These are phyloP conservation scores for Scartelaos histophorus DNA, from an alignment of 2,113 vertebrate genomes.

Conservation along the genomic window DNA sequence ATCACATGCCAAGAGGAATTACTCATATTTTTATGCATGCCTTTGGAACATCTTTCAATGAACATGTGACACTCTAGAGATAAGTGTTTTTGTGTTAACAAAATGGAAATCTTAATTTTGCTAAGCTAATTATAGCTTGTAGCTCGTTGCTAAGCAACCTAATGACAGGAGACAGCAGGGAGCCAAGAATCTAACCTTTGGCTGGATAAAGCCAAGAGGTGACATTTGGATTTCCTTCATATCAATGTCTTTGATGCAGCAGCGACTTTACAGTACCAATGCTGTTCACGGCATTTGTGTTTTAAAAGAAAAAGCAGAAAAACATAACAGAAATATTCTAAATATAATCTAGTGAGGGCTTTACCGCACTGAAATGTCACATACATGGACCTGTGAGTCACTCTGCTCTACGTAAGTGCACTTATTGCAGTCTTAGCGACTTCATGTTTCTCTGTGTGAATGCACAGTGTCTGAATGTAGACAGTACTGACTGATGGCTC, in stretches of 20 bases:
- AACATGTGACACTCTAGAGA: constrained; percentile 72
- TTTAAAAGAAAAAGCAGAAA: constrained; percentile 12
- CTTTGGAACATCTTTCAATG: constrained; percentile 62
- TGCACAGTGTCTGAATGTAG: constrained; percentile 15
- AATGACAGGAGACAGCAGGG: constrained; percentile 76
- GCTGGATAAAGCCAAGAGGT: constrained; percentile 73
- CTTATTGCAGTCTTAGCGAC: constrained; percentile 10
- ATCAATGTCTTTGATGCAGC: constrained; percentile 58
- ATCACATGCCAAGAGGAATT: constrained; percentile 53
- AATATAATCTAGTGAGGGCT: constrained; percentile 28
- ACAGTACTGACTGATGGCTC: constrained; percentile 7
- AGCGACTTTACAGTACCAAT: constrained; percentile 25
- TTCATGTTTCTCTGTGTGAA: constrained; percentile 18
- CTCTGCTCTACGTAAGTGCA: constrained; percentile 19
- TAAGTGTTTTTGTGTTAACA: constrained; percentile 77
- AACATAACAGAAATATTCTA: constrained; percentile 27
- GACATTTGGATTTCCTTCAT: constrained; percentile 70
- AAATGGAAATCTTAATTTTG: constrained; percentile 76
- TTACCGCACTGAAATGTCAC: constrained; percentile 31
- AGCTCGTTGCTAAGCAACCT: constrained; percentile 75
- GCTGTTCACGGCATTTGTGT: constrained; percentile 21
- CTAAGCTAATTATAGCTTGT: constrained; percentile 75
- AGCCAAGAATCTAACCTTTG: constrained; percentile 79
- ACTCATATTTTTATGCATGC: constrained; percentile 61
- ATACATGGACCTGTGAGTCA: constrained; percentile 41